Conservation (phyloP, 2,113 vertebrate genomes). For the Indri indri region DNA sequence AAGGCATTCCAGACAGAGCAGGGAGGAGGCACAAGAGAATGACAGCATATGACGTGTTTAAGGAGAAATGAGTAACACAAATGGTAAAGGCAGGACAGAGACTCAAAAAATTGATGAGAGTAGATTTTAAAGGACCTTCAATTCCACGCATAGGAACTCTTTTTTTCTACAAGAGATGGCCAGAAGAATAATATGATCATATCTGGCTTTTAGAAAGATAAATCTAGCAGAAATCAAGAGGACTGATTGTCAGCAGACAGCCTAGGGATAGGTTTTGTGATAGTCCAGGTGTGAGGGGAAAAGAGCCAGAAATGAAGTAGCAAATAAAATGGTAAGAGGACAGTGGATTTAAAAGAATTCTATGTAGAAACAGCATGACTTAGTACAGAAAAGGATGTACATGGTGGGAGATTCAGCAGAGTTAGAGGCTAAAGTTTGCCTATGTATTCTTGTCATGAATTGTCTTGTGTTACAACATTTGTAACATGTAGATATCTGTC, state of each 20-base stretch:
- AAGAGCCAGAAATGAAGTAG: neutral
- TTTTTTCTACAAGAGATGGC: neutral
- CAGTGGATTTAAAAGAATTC: neutral
- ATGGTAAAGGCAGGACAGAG: neutral
- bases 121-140: neutral
- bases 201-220: slow-evolving; percentile 16
- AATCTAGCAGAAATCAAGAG: neutral
- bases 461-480: neutral
- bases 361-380: neutral
- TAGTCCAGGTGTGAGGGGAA: neutral
- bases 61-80: neutral
- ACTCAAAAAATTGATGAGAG: neutral
- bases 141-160: neutral
- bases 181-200: neutral
- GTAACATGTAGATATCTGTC: neutral
- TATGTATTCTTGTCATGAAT: neutral
- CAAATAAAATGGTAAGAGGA: slow-evolving; percentile 8
- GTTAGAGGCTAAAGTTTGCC: neutral
- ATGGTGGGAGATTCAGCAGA: neutral
- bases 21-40: neutral
- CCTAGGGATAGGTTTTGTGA: neutral
- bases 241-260: neutral
- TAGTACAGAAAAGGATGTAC: neutral
- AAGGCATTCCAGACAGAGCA: neutral
- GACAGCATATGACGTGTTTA: neutral